Evolutionary conservation across 2,888 invertebrate species (phyloP).

Genomic region (Andrena trimmerana): DNA sequence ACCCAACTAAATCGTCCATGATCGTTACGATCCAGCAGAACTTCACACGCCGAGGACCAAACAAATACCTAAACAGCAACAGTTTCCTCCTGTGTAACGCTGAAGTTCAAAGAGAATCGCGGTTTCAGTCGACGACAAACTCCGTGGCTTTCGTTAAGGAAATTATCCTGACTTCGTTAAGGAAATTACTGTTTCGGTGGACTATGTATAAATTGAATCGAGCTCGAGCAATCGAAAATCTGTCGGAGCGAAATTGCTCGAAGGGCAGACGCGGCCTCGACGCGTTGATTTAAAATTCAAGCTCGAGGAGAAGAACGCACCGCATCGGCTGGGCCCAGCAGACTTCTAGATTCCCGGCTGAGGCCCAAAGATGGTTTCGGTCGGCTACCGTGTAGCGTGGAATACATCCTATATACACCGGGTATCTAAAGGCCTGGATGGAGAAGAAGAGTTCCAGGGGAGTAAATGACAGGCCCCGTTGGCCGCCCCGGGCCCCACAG

Average conservation of each 20-base stretch:
- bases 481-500: slow-evolving; percentile 74
- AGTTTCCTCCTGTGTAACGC: no score
- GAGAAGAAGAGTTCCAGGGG: slow-evolving; percentile 72
- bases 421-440: slow-evolving; percentile 54
- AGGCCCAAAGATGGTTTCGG: slow-evolving; percentile 43
- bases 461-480: slow-evolving; percentile 78
- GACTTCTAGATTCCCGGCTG: slow-evolving; percentile 44
- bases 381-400: slow-evolving; percentile 71
- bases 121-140: neutral
- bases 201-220: slow-evolving; percentile 14
- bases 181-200: slow-evolving; percentile 37
- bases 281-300: slow-evolving; percentile 65
- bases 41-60: neutral
- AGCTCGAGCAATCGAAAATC: slow-evolving; percentile 8
- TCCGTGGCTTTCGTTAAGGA: neutral
- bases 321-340: slow-evolving; percentile 29
- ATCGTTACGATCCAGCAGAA: neutral
- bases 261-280: slow-evolving; percentile 5
- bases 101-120: neutral
- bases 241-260: slow-evolving; percentile 12
- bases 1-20: neutral
- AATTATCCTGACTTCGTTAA: slow-evolving; percentile 16
- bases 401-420: slow-evolving; percentile 51
- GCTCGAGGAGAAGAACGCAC: slow-evolving; percentile 29
- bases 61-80: neutral